Evolutionary conservation across 1,140 invertebrate genomes (phyloP).

Genomic region (Copidosoma floridanum): DNA sequence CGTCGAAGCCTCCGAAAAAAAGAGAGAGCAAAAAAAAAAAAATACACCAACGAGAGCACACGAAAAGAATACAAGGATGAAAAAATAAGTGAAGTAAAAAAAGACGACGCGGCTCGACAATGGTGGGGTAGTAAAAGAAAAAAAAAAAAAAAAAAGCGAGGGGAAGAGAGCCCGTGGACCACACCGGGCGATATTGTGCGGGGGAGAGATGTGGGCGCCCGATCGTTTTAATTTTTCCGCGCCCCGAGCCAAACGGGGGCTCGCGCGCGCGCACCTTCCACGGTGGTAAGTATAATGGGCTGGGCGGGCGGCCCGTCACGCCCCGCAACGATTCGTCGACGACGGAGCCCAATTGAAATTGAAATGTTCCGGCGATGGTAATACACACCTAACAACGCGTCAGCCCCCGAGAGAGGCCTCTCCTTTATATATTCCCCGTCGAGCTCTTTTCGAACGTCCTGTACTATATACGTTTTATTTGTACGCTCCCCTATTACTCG

Average conservation of each 20-base stretch:
- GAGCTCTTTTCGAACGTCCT: too few species aligned
- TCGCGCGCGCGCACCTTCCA: slow-evolving; percentile 8
- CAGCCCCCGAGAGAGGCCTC: too few species aligned
- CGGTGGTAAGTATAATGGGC: too few species aligned
- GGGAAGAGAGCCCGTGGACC: slow-evolving; percentile 6
- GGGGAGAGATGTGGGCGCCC: slow-evolving; percentile 40
- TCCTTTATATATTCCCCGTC: too few species aligned
- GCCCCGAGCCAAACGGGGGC: slow-evolving; percentile 44
- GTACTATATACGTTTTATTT: too few species aligned
- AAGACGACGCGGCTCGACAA: slow-evolving; percentile 4
- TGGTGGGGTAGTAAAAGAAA: too few species aligned
- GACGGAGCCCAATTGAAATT: slow-evolving; percentile 17
- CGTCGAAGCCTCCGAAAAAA: background rate
- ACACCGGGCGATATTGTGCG: slow-evolving; percentile 29
- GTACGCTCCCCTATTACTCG: too few species aligned
- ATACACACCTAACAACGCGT: too few species aligned
- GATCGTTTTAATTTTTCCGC: slow-evolving; percentile 55
- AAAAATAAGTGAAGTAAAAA: background rate
- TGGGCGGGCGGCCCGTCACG: too few species aligned
- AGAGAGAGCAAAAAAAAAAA: slow-evolving; percentile 14
- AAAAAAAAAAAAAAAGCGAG: background rate
- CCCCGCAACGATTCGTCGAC: background rate
- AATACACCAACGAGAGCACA: background rate
- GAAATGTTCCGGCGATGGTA: slow-evolving; percentile 19
- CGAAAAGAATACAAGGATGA: background rate